Percentiles rank a stretch among this genome's conserved stretches.
Conservation (phyloP, 2,113 vertebrate genomes). For the Excalfactoria chinensis region DNA sequence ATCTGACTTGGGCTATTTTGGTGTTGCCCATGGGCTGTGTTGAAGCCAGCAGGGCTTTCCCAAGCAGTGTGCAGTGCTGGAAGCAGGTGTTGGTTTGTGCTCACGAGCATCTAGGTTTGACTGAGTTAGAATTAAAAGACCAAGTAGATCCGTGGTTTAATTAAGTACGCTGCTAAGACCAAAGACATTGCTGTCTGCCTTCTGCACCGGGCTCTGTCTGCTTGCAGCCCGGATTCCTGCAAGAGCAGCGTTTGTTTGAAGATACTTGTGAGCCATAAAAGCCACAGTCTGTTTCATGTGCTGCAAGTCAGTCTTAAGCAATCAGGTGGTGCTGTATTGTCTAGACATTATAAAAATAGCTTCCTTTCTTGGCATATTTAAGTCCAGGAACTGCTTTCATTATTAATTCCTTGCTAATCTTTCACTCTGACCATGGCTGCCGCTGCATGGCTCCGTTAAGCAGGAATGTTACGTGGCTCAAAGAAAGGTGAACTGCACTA, state of each 20-base stretch:
- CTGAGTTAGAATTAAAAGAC: background rate
- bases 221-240: background rate
- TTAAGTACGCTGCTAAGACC: background rate
- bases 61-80: background rate
- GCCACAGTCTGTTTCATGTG: background rate
- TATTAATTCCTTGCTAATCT: slow-evolving; percentile 54
- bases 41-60: background rate
- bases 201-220: background rate
- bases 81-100: background rate
- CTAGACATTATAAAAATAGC: slow-evolving; percentile 62
- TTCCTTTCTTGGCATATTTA: background rate
- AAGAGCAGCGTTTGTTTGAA: background rate
- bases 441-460: background rate
- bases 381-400: slow-evolving; percentile 45
- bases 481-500: background rate
- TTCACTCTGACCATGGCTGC: background rate
- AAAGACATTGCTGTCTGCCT: background rate
- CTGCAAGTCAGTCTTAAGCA: background rate
- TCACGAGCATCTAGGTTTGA: background rate
- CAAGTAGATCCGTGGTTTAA: background rate
- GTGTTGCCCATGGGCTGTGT: background rate
- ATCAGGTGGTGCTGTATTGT: slow-evolving; percentile 5
- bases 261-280: background rate
- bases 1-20: background rate
- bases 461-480: background rate